Evolutionary conservation across 2,113 vertebrate genomes (phyloP).

Genomic region (Brachionichthys hirsutus): DNA sequence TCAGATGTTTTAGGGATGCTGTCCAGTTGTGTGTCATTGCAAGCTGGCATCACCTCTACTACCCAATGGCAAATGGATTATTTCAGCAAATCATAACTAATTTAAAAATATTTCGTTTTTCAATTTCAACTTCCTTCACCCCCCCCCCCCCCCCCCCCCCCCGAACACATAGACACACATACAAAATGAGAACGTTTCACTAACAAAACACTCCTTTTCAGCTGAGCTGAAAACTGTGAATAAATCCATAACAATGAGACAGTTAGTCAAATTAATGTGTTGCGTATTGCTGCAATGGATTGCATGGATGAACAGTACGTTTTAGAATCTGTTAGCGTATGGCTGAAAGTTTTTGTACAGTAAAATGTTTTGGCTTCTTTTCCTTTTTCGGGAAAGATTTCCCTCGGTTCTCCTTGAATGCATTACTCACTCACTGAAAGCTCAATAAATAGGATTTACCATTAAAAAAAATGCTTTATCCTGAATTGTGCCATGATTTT

Average conservation of each 20-base stretch:
- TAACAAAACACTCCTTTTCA: slow-evolving; percentile 20
- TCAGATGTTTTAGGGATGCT: too few species aligned
- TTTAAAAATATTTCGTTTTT: slow-evolving; percentile 36
- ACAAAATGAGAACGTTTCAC: background rate
- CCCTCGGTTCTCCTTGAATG: slow-evolving; percentile 37
- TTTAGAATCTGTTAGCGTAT: slow-evolving; percentile 12
- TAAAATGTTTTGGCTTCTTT: slow-evolving; percentile 12
- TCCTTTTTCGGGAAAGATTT: slow-evolving; percentile 32
- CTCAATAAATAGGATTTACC: background rate
- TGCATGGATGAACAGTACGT: slow-evolving; percentile 12
- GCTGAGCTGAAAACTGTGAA: slow-evolving; percentile 37
- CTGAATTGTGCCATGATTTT: too few species aligned
- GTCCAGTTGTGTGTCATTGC: too few species aligned
- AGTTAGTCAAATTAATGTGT: slow-evolving; percentile 42
- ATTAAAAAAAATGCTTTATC: too few species aligned
- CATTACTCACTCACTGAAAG: slow-evolving; percentile 46
- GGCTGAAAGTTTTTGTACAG: slow-evolving; percentile 18
- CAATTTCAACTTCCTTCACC: background rate
- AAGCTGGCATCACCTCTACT: slow-evolving; percentile 21
- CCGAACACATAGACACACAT: slow-evolving; percentile 6
- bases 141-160: background rate
- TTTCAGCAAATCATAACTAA: slow-evolving; percentile 34
- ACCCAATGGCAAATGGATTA: slow-evolving; percentile 22
- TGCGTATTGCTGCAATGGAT: slow-evolving; percentile 27
- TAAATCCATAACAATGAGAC: slow-evolving; percentile 57